phyloP scores from a whole-genome alignment of 2,797 vertebrate species.

The Emydoidea blandingii region DNA sequence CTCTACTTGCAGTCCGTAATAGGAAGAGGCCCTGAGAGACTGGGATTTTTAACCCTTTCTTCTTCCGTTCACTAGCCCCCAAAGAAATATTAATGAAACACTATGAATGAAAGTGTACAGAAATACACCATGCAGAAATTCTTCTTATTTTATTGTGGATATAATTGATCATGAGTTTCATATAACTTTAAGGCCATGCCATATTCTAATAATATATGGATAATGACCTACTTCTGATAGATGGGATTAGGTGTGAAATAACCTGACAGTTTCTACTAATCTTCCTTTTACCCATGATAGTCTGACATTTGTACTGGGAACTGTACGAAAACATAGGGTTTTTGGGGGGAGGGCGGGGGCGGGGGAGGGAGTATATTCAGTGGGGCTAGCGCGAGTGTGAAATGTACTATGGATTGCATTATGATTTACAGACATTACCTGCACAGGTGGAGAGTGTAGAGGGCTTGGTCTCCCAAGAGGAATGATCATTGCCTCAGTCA shows the following conservation, averaged over 20 bases:
- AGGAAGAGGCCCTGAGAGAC: rapidly evolving
- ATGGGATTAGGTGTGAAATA: neutral
- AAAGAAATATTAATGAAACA: neutral
- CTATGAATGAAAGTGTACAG: neutral
- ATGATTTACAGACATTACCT: no score
- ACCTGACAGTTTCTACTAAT: neutral
- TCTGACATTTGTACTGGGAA: rapidly evolving
- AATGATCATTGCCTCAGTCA: neutral
- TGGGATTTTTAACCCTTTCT: neutral
- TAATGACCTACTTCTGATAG: neutral
- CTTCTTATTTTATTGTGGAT: neutral
- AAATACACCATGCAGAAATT: neutral
- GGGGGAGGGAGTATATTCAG: no score
- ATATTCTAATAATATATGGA: neutral
- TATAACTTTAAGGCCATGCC: neutral
- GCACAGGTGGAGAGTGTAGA: rapidly evolving
- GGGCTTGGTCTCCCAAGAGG: neutral
- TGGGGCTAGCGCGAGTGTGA: neutral
- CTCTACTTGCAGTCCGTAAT: neutral
- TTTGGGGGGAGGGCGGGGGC: neutral
- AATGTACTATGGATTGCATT: rapidly evolving
- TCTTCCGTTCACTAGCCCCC: neutral
- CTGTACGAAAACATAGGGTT: rapidly evolving
- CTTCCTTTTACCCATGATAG: neutral
- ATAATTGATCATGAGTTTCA: neutral